A percentile compares a stretch with the other conserved stretches of the same genome.
Conservation (phyloP, 92 coral and sea anemone species). For the Desmophyllum pertusum region DNA sequence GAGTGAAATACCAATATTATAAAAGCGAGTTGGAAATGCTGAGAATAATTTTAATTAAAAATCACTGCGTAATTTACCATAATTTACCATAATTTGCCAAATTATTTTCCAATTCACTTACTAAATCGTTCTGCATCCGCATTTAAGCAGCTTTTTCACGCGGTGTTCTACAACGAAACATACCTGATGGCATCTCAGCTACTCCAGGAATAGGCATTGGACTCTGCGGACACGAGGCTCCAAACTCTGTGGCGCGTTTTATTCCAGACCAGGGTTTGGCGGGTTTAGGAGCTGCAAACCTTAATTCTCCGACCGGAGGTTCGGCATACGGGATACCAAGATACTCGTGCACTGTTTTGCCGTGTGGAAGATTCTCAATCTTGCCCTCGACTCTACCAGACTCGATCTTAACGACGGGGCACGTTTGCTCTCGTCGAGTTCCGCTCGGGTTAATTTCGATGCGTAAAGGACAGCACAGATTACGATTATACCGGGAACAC, state of each 20-base stretch:
- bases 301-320: conserved; percentile 73
- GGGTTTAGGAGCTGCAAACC: conserved; percentile 77
- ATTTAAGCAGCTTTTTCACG: no score
- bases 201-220: neutral
- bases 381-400: conserved; percentile 71
- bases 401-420: conserved; percentile 59
- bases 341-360: conserved; percentile 57
- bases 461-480: neutral
- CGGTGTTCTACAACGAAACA: neutral
- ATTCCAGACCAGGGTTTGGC: conserved; percentile 69
- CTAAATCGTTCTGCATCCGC: no score
- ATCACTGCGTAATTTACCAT: no score
- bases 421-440: neutral
- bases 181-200: neutral
- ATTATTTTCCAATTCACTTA: no score
- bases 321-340: conserved; percentile 84
- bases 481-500: neutral
- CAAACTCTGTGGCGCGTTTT: conserved; percentile 50
- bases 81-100: no score
- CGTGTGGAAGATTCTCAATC: conserved; percentile 40
- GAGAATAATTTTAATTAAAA: no score
- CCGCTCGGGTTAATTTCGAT: neutral
- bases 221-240: conserved; percentile 60
- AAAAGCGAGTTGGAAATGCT: no score
- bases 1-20: no score